Conservation (phyloP, 1,140 invertebrate genomes). For the Tetranychus cinnabarinus region DNA sequence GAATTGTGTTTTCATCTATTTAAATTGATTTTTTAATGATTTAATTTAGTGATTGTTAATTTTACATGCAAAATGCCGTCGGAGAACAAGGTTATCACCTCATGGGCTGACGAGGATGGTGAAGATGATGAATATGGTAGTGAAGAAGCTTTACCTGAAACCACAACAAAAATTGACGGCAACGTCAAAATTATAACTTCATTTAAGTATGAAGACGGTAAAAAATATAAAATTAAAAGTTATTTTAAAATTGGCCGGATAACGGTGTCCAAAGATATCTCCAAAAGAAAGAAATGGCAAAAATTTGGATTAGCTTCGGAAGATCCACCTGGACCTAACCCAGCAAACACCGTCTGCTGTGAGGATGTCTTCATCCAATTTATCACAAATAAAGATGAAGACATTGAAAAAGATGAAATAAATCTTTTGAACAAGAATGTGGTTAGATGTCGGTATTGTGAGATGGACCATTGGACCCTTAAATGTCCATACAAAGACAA, state of each 20-base stretch:
- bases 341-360: conserved; percentile 75
- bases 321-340: conserved; percentile 84
- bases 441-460: conserved; percentile 80
- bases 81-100: neutral
- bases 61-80: too few species aligned
- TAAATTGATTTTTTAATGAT: too few species aligned
- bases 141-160: conserved; percentile 13
- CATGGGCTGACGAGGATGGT: conserved; percentile 9
- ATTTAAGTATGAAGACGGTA: conserved; percentile 68
- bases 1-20: too few species aligned
- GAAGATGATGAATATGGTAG: conserved; percentile 2
- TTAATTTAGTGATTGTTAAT: too few species aligned
- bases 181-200: conserved; percentile 75
- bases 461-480: conserved; percentile 87
- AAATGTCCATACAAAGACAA: conserved; percentile 90
- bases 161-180: conserved; percentile 58
- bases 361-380: conserved; percentile 87
- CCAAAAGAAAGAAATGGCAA: conserved; percentile 66
- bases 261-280: conserved; percentile 73
- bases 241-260: conserved; percentile 77
- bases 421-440: conserved; percentile 55
- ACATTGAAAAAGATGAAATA: conserved; percentile 20
- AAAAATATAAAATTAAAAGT: conserved; percentile 47
- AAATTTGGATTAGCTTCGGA: conserved; percentile 75
- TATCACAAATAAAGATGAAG: conserved; percentile 22